Percentiles rank a stretch among this genome's conserved stretches.
Evolutionary conservation across 2,797 vertebrate species (phyloP).

Genomic region (Xenopus petersii): DNA sequence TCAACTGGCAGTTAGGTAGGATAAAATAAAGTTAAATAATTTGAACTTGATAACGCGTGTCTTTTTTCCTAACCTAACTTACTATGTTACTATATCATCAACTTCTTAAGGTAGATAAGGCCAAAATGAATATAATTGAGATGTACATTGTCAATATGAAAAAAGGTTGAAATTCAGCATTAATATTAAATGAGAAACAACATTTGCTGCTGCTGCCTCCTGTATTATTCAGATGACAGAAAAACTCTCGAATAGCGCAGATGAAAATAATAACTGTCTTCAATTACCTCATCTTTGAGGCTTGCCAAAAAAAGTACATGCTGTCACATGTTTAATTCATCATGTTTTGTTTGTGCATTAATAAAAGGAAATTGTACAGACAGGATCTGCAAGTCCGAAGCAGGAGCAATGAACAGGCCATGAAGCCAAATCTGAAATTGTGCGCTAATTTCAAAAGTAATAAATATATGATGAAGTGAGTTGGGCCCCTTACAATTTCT

Average conservation of each 20-base stretch:
- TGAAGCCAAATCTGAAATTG: constrained; percentile 45
- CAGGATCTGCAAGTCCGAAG: constrained; percentile 51
- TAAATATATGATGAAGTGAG: constrained; percentile 20
- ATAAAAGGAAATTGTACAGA: constrained; percentile 62
- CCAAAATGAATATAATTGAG: too few species aligned
- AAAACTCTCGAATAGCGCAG: constrained; percentile 49
- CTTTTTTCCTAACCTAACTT: too few species aligned
- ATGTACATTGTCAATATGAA: neutral
- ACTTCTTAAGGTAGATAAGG: too few species aligned
- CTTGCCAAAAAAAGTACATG: constrained; percentile 59
- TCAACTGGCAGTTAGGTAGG: too few species aligned
- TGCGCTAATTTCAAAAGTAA: constrained; percentile 23
- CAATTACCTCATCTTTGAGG: constrained; percentile 61
- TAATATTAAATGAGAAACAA: constrained; percentile 51
- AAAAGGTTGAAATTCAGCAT: constrained; percentile 23
- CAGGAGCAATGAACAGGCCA: constrained; percentile 48
- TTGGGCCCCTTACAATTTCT: neutral
- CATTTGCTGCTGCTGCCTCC: constrained; percentile 51
- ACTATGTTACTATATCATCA: too few species aligned
- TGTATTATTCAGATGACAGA: constrained; percentile 55
- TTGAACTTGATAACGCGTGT: too few species aligned
- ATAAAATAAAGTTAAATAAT: too few species aligned
- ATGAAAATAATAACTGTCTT: constrained; percentile 63
- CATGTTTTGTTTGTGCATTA: constrained; percentile 63
- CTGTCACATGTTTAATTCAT: constrained; percentile 66